Conservation (phyloP, 2,888 invertebrate genomes). For the Platycheirus albimanus region DNA sequence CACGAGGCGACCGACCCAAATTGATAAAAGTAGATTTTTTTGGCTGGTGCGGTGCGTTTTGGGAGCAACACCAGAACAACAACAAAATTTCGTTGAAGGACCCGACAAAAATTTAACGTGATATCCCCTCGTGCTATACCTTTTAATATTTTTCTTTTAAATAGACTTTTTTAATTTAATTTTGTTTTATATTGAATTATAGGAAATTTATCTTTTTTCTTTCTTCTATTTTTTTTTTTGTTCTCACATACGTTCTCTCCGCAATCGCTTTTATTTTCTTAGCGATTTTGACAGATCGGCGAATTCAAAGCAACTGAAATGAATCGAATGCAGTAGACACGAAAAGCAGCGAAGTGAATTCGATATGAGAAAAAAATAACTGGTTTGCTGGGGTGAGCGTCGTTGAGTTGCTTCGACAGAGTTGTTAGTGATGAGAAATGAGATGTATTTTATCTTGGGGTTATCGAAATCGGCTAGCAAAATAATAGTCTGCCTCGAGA, state of each 20-base stretch:
- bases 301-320: conserved; percentile 75
- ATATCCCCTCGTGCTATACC: not conserved
- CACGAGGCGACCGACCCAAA: conserved; percentile 73
- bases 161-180: not conserved
- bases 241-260: conserved; percentile 71
- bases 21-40: conserved; percentile 40
- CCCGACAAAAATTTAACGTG: not conserved
- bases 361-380: conserved; percentile 22
- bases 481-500: too few relatives aligned
- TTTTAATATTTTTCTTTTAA: not conserved
- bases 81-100: conserved; percentile 34
- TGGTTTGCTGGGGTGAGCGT: conserved; percentile 1
- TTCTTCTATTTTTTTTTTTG: conserved; percentile 19
- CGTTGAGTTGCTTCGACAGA: not conserved
- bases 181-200: not conserved
- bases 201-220: conserved; percentile 11
- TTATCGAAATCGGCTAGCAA: not conserved
- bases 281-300: conserved; percentile 75
- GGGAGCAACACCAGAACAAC: conserved; percentile 33
- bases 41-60: conserved; percentile 34
- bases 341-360: conserved; percentile 46
- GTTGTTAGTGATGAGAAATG: conserved; percentile 20
- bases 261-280: conserved; percentile 59
- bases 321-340: conserved; percentile 65
- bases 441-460: not conserved